Percentiles rank a stretch among this genome's conserved stretches.
Conservation (phyloP, 2,113 vertebrate genomes). For the Corvus cornix region DNA sequence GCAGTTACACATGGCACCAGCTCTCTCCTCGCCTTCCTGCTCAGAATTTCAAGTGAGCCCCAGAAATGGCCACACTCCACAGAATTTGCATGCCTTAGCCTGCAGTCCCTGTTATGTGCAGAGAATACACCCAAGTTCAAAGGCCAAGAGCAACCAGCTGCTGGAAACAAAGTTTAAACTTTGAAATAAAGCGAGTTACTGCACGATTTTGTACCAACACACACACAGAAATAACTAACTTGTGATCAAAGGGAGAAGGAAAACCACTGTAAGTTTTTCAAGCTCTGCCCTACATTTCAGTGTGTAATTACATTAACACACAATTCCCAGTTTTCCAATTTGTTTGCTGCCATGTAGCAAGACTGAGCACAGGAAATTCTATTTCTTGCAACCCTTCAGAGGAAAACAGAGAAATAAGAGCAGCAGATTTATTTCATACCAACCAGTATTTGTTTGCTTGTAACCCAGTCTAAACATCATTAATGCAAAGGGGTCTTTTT, state of each 20-base stretch:
- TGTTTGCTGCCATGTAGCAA: not conserved
- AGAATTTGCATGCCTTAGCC: fast-evolving
- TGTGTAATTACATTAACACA: not conserved
- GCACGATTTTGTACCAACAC: not conserved
- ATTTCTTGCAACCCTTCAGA: not conserved
- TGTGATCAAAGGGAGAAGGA: not conserved
- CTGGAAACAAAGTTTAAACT: not conserved
- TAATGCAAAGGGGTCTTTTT: not conserved
- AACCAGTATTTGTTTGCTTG: not conserved
- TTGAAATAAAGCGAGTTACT: not conserved
- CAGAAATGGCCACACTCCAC: not conserved
- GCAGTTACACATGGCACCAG: not conserved
- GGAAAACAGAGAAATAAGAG: not conserved
- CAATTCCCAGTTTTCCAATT: conserved; percentile 9
- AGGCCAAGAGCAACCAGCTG: not conserved
- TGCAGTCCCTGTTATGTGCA: fast-evolving
- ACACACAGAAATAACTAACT: not conserved
- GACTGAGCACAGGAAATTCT: not conserved
- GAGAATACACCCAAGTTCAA: not conserved
- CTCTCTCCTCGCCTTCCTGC: not conserved
- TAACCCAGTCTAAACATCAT: not conserved
- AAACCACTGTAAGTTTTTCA: not conserved
- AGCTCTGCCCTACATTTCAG: not conserved
- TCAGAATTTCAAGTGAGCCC: not conserved
- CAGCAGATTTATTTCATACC: not conserved